A percentile compares a stretch with the other conserved stretches of the same genome.
Conservation (phyloP, 1,140 invertebrate species). For the Leptinotarsa lineolata region DNA sequence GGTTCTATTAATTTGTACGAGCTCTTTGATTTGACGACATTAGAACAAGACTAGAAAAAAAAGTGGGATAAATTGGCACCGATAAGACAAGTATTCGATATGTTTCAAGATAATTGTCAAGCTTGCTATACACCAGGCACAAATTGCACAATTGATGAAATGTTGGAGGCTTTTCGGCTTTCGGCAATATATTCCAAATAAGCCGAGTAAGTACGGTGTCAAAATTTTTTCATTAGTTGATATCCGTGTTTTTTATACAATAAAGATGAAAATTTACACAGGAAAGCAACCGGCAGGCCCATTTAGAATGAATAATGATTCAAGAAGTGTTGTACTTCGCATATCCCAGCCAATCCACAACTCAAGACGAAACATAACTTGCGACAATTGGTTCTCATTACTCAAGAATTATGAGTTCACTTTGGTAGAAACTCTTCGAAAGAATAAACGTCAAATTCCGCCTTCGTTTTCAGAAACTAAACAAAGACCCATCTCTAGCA, state of each 20-base stretch:
- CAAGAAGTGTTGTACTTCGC: conserved; percentile 48
- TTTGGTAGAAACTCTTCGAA: neutral
- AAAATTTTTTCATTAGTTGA: conserved; percentile 13
- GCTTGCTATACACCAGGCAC: neutral
- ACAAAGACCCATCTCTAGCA: conserved; percentile 1
- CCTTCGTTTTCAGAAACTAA: neutral
- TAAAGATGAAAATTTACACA: conserved; percentile 50
- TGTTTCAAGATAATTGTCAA: conserved; percentile 4
- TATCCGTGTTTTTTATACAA: neutral
- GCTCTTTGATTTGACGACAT: conserved; percentile 44
- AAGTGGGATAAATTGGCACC: conserved; percentile 40
- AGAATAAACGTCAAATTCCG: conserved; percentile 17
- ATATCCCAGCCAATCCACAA: conserved; percentile 26
- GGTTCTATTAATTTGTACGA: conserved; percentile 30
- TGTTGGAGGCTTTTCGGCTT: conserved; percentile 54
- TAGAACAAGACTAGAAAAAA: conserved; percentile 48
- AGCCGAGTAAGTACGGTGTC: conserved; percentile 16
- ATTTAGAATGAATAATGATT: conserved; percentile 42
- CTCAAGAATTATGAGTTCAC: conserved; percentile 46
- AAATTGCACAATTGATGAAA: conserved; percentile 48
- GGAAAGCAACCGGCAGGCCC: conserved; percentile 52
- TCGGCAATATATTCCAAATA: conserved; percentile 44
- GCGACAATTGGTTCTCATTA: conserved; percentile 6
- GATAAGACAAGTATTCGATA: conserved; percentile 10
- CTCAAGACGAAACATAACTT: conserved; percentile 26